Conservation (phyloP, 2,888 invertebrate species). For the Schizaphis graminum region DNA sequence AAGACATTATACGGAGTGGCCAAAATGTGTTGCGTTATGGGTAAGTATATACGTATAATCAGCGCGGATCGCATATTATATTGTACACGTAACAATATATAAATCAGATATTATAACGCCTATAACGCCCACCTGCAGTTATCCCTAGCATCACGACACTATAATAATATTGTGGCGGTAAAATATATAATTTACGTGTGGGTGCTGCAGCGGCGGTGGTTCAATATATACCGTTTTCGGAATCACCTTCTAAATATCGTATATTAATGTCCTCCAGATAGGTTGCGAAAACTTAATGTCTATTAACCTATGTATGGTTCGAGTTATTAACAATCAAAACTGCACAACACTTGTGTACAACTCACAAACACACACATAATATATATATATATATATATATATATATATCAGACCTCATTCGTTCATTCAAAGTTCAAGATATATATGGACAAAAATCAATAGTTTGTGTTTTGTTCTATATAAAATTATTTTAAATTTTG, state of each 20-base stretch:
- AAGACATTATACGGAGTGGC: background rate
- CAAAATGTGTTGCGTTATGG: background rate
- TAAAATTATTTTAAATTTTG: no score
- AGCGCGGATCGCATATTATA: background rate
- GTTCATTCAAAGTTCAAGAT: background rate
- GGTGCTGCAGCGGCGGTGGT: background rate
- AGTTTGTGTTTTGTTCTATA: background rate
- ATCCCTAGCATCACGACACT: background rate
- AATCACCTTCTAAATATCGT: background rate
- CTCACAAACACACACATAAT: no score
- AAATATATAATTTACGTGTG: background rate
- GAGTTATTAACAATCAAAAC: background rate
- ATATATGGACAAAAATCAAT: background rate
- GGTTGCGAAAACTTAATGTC: background rate
- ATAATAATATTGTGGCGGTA: background rate
- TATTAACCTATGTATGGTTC: background rate
- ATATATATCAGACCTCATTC: background rate
- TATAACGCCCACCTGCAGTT: constrained; percentile 12
- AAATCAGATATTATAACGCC: background rate
- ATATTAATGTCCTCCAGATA: background rate
- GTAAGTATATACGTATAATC: background rate
- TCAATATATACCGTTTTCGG: background rate
- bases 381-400: background rate
- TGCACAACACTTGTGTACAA: background rate
- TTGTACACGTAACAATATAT: background rate